These are phyloP conservation scores for Heloderma charlesbogerti DNA, from an alignment of 2,113 vertebrate genomes.

Conservation along the genomic window DNA sequence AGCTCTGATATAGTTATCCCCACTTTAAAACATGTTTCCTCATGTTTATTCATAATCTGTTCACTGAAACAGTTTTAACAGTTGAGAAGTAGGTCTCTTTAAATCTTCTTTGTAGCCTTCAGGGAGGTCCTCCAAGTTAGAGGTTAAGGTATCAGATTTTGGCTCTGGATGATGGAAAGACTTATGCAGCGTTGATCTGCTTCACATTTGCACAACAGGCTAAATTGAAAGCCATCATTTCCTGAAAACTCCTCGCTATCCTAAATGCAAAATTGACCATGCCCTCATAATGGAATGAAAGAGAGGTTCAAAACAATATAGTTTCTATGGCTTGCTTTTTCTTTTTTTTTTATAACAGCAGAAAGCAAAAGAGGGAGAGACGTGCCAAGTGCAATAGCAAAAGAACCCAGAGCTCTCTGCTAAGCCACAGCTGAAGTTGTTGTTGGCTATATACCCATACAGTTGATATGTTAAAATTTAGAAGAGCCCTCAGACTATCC, in stretches of 20 bases:
- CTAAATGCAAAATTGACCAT: conserved; percentile 7
- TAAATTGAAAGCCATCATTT: conserved; percentile 9
- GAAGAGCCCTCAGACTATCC: neutral
- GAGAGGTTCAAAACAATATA: neutral
- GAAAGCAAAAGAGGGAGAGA: neutral
- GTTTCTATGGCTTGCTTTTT: neutral
- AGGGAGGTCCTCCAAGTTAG: conserved; percentile 32
- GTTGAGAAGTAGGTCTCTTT: conserved; percentile 10
- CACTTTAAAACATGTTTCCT: neutral
- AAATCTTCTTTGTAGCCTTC: conserved; percentile 20
- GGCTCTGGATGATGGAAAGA: conserved; percentile 24
- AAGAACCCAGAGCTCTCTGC: neutral
- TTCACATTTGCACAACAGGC: neutral
- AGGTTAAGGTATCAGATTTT: conserved; percentile 15
- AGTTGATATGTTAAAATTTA: neutral
- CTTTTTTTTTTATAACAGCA: neutral
- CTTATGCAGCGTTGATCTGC: neutral
- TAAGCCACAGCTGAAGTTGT: neutral
- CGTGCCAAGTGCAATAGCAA: neutral
- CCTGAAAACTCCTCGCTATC: conserved; percentile 6
- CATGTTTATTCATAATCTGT: neutral
- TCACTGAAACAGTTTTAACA: conserved; percentile 31
- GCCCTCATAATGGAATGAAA: neutral
- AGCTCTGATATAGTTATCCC: neutral
- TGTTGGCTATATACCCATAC: neutral